Evolutionary conservation across 1,140 invertebrate genomes (phyloP).

Genomic region (Macrocentrus cingulum): DNA sequence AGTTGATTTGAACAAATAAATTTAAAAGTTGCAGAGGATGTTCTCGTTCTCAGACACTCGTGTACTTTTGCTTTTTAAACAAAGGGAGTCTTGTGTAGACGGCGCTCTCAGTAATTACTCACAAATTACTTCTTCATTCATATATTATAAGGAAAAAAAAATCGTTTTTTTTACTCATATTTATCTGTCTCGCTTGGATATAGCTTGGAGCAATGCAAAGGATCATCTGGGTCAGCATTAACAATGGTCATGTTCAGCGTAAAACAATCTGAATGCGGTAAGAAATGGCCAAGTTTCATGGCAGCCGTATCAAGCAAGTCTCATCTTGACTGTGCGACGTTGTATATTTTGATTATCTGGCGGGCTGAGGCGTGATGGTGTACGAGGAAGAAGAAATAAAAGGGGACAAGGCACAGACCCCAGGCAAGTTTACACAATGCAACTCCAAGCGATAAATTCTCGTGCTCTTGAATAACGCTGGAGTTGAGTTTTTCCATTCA

Average conservation of each 20-base stretch:
- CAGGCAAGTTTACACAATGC: constrained; percentile 27
- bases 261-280: neutral
- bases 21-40: too few species aligned
- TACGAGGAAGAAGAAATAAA: neutral
- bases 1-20: too few species aligned
- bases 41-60: too few species aligned
- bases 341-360: constrained; percentile 26
- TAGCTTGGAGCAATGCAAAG: too few species aligned
- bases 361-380: neutral
- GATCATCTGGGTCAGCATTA: too few species aligned
- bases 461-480: neutral
- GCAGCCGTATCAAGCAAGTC: constrained; percentile 8
- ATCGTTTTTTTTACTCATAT: too few species aligned
- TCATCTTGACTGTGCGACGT: constrained; percentile 13
- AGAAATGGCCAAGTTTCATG: neutral
- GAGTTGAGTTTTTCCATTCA: too few species aligned
- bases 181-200: too few species aligned
- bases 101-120: constrained; percentile 24
- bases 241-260: neutral
- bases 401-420: neutral
- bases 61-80: too few species aligned
- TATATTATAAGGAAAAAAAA: too few species aligned
- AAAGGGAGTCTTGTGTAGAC: constrained; percentile 15
- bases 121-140: constrained; percentile 22
- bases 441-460: constrained; percentile 22